These are phyloP conservation scores for Vannuccia rotundouncinata DNA, from an alignment of 2,888 invertebrate species.

Conservation along the genomic window DNA sequence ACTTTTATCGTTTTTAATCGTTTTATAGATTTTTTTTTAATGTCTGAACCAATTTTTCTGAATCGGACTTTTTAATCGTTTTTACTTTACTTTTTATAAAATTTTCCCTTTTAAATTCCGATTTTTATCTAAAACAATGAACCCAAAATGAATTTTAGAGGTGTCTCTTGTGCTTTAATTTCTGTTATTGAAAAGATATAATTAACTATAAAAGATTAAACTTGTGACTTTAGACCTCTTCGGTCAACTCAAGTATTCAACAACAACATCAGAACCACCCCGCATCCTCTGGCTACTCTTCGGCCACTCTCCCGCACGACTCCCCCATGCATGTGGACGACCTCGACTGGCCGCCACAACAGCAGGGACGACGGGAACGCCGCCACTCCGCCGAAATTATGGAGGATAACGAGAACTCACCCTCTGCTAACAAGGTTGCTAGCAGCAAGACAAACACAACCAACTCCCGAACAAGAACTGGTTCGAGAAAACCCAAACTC, in stretches of 20 bases:
- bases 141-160: background rate
- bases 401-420: too few species aligned
- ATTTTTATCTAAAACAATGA: too few species aligned
- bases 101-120: too few species aligned
- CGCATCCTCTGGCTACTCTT: background rate
- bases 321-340: background rate
- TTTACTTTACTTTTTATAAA: too few species aligned
- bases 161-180: background rate
- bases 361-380: background rate
- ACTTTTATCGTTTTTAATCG: too few species aligned
- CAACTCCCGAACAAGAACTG: background rate
- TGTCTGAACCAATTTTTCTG: too few species aligned
- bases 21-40: too few species aligned
- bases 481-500: background rate
- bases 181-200: background rate
- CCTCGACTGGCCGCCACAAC: background rate
- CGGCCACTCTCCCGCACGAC: conserved; percentile 9
- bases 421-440: background rate
- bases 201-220: too few species aligned
- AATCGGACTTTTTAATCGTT: too few species aligned
- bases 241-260: background rate
- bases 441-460: background rate
- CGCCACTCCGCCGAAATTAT: conserved; percentile 10
- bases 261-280: background rate
- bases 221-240: background rate